These are phyloP conservation scores for Clytia hemisphaerica DNA, from an alignment of 30 jellyfish, hydroid and myxozoan genomes.

Conservation along the genomic window DNA sequence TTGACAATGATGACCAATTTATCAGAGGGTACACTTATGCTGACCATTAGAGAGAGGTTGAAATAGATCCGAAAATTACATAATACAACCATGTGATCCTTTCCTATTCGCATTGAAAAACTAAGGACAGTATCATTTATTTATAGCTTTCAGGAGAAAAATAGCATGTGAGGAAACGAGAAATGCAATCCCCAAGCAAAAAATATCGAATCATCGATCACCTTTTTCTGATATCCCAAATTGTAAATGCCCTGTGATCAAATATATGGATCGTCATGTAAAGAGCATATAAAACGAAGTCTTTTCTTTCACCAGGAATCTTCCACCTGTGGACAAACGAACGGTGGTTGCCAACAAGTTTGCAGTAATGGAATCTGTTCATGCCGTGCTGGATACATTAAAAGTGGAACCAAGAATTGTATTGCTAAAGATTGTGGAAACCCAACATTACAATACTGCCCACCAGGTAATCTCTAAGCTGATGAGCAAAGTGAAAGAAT, in stretches of 20 bases:
- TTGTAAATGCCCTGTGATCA: background rate
- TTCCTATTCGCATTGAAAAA: no score
- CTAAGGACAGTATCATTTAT: no score
- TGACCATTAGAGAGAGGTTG: no score
- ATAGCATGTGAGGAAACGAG: background rate
- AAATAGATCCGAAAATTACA: no score
- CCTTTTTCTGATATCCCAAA: background rate
- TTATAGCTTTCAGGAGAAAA: no score
- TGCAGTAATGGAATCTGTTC: slow-evolving; percentile 62
- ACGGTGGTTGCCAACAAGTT: slow-evolving; percentile 87
- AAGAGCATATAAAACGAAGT: background rate
- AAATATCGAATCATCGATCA: no score
- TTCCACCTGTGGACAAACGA: slow-evolving; percentile 55
- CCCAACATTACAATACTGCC: slow-evolving; percentile 41
- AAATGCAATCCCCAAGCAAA: background rate
- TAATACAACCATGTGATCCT: no score
- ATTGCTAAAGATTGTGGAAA: slow-evolving; percentile 66
- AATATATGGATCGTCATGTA: no score
- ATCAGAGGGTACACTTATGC: no score
- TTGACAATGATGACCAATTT: no score
- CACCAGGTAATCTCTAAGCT: slow-evolving; percentile 61
- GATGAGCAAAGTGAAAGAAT: no score
- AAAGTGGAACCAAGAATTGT: slow-evolving; percentile 55
- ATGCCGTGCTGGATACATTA: slow-evolving; percentile 62
- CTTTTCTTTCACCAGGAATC: slow-evolving; percentile 38